phyloP scores from a whole-genome alignment of 2,113 vertebrate genomes.

The Hyla sarda region DNA sequence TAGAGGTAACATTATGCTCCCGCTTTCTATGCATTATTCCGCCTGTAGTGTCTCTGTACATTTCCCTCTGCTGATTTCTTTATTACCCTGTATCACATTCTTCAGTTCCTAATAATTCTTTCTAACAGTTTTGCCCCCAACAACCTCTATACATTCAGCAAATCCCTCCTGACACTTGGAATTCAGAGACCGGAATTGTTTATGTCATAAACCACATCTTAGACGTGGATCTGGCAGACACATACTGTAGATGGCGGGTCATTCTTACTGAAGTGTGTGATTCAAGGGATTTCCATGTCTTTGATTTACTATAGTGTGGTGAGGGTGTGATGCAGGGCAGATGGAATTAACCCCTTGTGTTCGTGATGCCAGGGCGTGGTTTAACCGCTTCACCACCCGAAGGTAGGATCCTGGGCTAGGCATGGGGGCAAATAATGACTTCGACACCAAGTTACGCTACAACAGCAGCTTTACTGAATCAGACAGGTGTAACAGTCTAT shows the following conservation, averaged over 20 bases:
- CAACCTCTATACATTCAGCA: neutral
- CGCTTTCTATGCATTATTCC: neutral
- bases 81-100: neutral
- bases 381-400: too few species aligned
- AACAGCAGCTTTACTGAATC: too few species aligned
- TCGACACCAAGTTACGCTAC: too few species aligned
- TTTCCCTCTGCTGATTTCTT: neutral
- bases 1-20: neutral
- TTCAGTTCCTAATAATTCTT: neutral
- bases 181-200: neutral
- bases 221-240: neutral
- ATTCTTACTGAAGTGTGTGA: neutral
- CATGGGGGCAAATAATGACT: too few species aligned
- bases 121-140: neutral
- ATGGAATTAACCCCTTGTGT: too few species aligned
- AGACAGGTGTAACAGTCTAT: too few species aligned
- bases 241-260: neutral
- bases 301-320: neutral
- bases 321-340: too few species aligned
- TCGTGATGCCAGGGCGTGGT: too few species aligned
- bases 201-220: neutral
- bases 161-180: neutral
- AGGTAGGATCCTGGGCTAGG: too few species aligned
- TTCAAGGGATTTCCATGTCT: neutral
- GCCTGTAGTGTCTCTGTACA: neutral